Conservation (phyloP, 1,140 invertebrate genomes). For the Neodiprion lecontei region DNA sequence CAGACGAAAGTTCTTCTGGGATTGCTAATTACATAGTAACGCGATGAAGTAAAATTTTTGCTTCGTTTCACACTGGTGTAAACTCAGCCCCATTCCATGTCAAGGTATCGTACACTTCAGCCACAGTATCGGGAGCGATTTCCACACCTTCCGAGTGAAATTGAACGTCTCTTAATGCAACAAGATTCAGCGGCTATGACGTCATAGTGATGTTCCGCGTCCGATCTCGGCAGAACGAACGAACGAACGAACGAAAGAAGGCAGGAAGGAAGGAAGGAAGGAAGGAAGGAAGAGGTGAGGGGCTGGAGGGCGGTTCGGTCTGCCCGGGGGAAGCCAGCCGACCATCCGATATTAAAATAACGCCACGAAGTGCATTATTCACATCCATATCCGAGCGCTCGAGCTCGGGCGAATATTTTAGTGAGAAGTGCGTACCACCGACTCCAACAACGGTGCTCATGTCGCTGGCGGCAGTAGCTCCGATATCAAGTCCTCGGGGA, state of each 20-base stretch:
- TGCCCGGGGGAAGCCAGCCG: background rate
- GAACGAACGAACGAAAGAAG: background rate
- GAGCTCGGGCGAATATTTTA: constrained; percentile 12
- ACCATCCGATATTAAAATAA: constrained; percentile 20
- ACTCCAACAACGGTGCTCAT: constrained; percentile 15
- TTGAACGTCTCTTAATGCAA: background rate
- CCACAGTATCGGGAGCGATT: background rate
- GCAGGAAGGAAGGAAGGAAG: background rate
- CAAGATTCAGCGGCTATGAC: constrained; percentile 16
- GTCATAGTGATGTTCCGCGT: constrained; percentile 14
- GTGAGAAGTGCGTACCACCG: background rate
- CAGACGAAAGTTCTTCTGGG: too few species aligned
- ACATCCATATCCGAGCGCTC: constrained; percentile 11
- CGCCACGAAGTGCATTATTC: constrained; percentile 16
- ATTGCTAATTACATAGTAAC: too few species aligned
- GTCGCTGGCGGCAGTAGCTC: background rate
- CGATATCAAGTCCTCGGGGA: background rate
- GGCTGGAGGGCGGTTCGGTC: background rate
- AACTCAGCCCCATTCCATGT: too few species aligned
- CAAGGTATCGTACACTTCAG: too few species aligned
- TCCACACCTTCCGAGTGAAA: background rate
- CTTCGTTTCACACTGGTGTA: too few species aligned
- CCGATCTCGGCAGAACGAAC: constrained; percentile 5
- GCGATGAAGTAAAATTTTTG: too few species aligned
- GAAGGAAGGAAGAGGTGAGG: too few species aligned